phyloP scores from a whole-genome alignment of 2,888 invertebrate species.

The Thereva unica region DNA sequence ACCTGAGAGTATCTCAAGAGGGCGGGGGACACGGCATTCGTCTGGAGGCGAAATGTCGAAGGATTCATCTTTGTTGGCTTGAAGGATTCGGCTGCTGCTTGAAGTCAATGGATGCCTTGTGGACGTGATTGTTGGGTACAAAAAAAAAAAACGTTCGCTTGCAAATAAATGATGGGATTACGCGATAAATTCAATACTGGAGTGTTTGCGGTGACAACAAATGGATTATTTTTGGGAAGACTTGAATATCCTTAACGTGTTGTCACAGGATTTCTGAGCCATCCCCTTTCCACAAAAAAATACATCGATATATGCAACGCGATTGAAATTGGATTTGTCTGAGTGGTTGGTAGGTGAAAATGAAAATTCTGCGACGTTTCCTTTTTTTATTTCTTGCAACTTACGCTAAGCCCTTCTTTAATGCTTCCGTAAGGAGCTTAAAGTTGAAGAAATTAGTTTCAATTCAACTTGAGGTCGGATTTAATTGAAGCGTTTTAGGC shows the following conservation, averaged over 20 bases:
- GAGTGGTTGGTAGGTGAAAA: too few relatives aligned
- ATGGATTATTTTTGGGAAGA: slow-evolving; percentile 21
- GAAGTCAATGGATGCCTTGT: slow-evolving; percentile 6
- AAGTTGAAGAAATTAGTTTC: too few relatives aligned
- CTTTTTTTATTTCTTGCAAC: too few relatives aligned
- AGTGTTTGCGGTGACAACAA: slow-evolving; percentile 30
- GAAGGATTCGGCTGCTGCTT: slow-evolving; percentile 9
- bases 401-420: too few relatives aligned
- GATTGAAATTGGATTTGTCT: slow-evolving; percentile 23
- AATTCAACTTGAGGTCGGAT: too few relatives aligned
- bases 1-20: not conserved
- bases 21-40: not conserved
- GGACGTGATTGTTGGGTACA: slow-evolving; percentile 12
- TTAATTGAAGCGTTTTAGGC: too few relatives aligned
- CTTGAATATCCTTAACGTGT: slow-evolving; percentile 23
- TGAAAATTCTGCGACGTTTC: too few relatives aligned
- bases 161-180: slow-evolving; percentile 36
- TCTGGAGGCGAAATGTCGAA: slow-evolving; percentile 2
- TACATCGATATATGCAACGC: slow-evolving; percentile 23
- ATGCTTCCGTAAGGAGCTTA: too few relatives aligned
- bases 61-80: not conserved
- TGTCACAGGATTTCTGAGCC: slow-evolving; percentile 31
- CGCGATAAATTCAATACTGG: slow-evolving; percentile 34
- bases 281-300: too few relatives aligned
- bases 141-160: too few relatives aligned